Conservation (phyloP, 2,888 invertebrate genomes). For the Lingula anatina region DNA sequence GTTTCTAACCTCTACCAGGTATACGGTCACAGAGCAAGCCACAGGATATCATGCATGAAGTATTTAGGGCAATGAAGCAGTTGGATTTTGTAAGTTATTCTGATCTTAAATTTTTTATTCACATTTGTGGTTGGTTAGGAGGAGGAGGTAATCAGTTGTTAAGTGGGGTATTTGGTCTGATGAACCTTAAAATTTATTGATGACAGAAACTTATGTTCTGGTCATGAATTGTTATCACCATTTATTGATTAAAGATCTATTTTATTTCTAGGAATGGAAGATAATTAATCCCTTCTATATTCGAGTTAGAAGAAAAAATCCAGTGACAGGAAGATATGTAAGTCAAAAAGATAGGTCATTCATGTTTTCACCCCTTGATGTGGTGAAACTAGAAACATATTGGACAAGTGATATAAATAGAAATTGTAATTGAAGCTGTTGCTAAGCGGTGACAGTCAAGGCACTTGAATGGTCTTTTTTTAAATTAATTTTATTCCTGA, state of each 20-base stretch:
- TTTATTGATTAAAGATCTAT: too few species aligned
- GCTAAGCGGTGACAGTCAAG: too few species aligned
- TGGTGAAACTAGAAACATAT: too few species aligned
- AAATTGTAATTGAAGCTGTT: too few species aligned
- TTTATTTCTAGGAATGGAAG: constrained; percentile 85
- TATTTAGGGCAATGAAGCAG: constrained; percentile 97
- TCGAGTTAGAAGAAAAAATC: constrained; percentile 84
- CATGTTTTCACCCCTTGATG: too few species aligned
- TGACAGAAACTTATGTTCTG: too few species aligned
- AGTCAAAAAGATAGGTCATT: too few species aligned
- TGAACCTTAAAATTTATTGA: neutral
- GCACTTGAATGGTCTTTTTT: too few species aligned
- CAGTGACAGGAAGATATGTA: constrained; percentile 75
- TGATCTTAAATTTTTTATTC: neutral
- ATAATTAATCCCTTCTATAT: constrained; percentile 95
- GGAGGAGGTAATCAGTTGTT: too few species aligned
- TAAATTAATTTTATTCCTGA: too few species aligned
- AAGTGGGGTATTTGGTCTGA: neutral
- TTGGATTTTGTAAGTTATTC: constrained; percentile 75
- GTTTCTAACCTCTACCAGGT: constrained; percentile 48
- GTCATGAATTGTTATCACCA: too few species aligned
- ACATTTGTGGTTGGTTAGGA: neutral
- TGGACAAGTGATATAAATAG: too few species aligned
- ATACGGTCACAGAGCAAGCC: constrained; percentile 98
- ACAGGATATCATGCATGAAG: constrained; percentile 99